A percentile compares a stretch with the other conserved stretches of the same genome.
These are phyloP conservation scores for Anguilla obscura DNA, from an alignment of 2,797 vertebrate genomes.

Conservation along the genomic window DNA sequence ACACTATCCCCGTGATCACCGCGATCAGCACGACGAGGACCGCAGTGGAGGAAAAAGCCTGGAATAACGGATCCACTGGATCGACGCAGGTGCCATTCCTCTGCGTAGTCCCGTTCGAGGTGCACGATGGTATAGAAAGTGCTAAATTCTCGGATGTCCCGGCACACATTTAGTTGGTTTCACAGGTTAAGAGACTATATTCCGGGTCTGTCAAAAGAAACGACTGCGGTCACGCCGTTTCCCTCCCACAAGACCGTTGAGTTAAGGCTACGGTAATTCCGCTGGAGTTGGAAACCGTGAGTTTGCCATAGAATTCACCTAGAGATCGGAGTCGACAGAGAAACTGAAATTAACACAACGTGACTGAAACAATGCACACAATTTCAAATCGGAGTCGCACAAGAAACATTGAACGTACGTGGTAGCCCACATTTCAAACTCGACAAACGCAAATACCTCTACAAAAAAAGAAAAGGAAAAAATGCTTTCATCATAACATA, in stretches of 20 bases:
- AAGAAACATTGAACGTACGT: not conserved
- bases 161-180: slow-evolving; percentile 80
- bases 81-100: slow-evolving; percentile 73
- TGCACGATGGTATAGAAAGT: slow-evolving; percentile 79
- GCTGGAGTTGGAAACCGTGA: slow-evolving; percentile 34
- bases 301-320: slow-evolving; percentile 50
- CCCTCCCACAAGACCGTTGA: slow-evolving; percentile 35
- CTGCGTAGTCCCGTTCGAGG: slow-evolving; percentile 75
- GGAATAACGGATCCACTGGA: slow-evolving; percentile 81
- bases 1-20: slow-evolving; percentile 80
- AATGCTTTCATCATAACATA: not conserved
- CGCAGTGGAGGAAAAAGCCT: slow-evolving; percentile 83
- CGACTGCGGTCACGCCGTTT: slow-evolving; percentile 32
- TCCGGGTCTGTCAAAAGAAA: slow-evolving; percentile 38
- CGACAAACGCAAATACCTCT: not conserved
- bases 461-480: not conserved
- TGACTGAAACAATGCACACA: slow-evolving; percentile 23
- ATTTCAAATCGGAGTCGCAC: not conserved
- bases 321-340: slow-evolving; percentile 47
- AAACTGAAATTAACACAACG: slow-evolving; percentile 40
- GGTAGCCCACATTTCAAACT: slow-evolving; percentile 1
- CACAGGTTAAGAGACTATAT: slow-evolving; percentile 56
- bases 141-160: slow-evolving; percentile 78
- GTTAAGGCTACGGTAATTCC: slow-evolving; percentile 47
- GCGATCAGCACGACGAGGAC: slow-evolving; percentile 81